Evolutionary conservation across 2,797 vertebrate genomes (phyloP), one percentile per base, ranked within the genome.

Genomic region (Anas acuta): DNA sequence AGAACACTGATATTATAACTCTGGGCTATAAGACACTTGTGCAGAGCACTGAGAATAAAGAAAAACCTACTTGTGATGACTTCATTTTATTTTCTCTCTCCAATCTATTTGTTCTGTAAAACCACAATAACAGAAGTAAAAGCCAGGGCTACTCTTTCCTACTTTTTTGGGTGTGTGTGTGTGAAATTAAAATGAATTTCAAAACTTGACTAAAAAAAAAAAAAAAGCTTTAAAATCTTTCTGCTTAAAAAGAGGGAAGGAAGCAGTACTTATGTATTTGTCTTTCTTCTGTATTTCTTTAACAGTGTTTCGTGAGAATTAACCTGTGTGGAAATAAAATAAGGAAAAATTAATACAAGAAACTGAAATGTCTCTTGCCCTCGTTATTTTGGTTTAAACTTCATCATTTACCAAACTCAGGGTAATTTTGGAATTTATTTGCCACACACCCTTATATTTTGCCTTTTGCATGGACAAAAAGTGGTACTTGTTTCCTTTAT

Each of bases 81-180:
- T 84, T 94, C 57, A 65, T 80, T 37, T 65, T 79, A 30, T 47
- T 69, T 85, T 72, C 30, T 41, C 49, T 88, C 30, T 92, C 13
- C 14, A 16, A 10, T 93, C 58, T 93, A 37, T 91, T 96, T 96
- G 35, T 84, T 93, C 78, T 95, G 65, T 80, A 72, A 92, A 85
- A 69, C 23, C 20, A 53, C 37, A 64, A 9, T 32, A 76, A 82
- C 65, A 25, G 10, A 1, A 72, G 7, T 62, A 84, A 93, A 92
- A 87, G 15, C 32, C 11, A 45, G 51, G 2, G 19, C 18, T 84
- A 5, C 2, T 16, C 12, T 26, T 37, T 53, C 47, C 45, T 49
- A 30, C 23, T 8, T 79, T 56, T 53, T 12, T 28, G 25, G 9
- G 51, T 25, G 49, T 51, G 23, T 23, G 47, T 23, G 49, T 51